Base-by-base conservation (phyloP, 2,113 vertebrate species). In the Lethenteron camtschaticum region DNA sequence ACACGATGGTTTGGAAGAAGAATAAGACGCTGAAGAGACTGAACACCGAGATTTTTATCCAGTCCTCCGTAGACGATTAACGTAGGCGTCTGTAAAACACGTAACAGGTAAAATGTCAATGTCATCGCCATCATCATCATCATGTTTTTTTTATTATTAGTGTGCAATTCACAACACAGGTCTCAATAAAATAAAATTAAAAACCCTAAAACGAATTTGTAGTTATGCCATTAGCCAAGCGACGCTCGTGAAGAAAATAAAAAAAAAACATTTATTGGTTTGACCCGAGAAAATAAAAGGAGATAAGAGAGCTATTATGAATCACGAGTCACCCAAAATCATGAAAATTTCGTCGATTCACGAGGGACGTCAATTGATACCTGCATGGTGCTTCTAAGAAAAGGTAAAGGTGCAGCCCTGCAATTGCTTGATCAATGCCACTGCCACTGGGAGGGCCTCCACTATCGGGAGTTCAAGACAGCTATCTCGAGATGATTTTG, bases 51-150 rank as follows among this genome's bases (percentile, higher is more conserved):
- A 60, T 78, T 75, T 1, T 77, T 81, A 75, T 96, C 94, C 72
- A 76, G 76, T 56, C 87, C 87, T 69, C 94, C 94, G 0, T 81
- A 91, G 18, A 96, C 72, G 72, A 94, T 88, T 72, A 96, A 80
- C 13, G 90, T 89, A 4, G 87, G 88, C 0, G 85, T 92, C 91
- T 97, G 78, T 10, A 41, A 70, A 68, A 71, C 71, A 60, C 9
- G 20, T 9, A 8, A 3, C 60, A 58, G 57, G 16, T 58, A 70
- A 70, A 20, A 70, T 9, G 9, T 11, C 14, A 57, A 9, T 14
- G 12, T 16, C 18, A 11, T 58, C 11, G 63, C 10, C 16, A 12
- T n/a, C 55, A 13, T n/a, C 55, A 13, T 41, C 5, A 41, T 41
- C 24, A 41, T 41, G 24, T 6, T 41, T 24, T 24, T 41, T 41